Conservation (phyloP, 2,888 invertebrate species). For the Thumatha senex region DNA sequence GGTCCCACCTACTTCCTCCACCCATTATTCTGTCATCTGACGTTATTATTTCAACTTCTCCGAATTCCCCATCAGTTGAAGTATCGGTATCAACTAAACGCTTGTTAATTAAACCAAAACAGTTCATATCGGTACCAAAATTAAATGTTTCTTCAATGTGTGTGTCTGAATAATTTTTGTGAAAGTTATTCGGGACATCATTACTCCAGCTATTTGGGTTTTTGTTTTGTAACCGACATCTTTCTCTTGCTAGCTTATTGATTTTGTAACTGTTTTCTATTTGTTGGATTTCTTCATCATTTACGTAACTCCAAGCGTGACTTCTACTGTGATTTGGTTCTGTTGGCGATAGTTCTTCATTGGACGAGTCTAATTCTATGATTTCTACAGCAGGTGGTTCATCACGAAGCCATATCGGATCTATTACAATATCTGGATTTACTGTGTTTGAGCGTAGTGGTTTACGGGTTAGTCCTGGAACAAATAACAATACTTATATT, state of each 20-base stretch:
- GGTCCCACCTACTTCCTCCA: constrained; percentile 26
- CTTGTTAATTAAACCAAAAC: constrained; percentile 57
- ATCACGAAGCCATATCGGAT: constrained; percentile 48
- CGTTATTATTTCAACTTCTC: constrained; percentile 35
- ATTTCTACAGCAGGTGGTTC: constrained; percentile 52
- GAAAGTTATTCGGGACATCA: constrained; percentile 8
- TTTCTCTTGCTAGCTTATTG: constrained; percentile 51
- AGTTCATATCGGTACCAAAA: constrained; percentile 46
- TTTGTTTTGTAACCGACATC: constrained; percentile 34
- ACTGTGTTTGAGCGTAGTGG: constrained; percentile 30
- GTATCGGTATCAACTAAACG: constrained; percentile 46
- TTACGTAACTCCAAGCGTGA: constrained; percentile 46
- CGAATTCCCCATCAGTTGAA: constrained; percentile 45
- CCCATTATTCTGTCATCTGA: constrained; percentile 18
- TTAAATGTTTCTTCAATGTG: constrained; percentile 16
- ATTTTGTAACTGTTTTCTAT: constrained; percentile 36
- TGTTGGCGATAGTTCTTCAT: constrained; percentile 36
- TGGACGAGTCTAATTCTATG: constrained; percentile 56
- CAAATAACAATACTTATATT: background rate
- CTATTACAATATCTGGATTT: constrained; percentile 40
- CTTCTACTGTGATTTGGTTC: constrained; percentile 24
- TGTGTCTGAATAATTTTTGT: constrained; percentile 12
- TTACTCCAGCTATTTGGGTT: background rate
- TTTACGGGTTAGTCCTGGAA: constrained; percentile 43
- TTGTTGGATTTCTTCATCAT: constrained; percentile 30